A percentile compares a stretch with the other conserved stretches of the same genome.
These are phyloP conservation scores for Orchesella flavescens DNA, from an alignment of 2,888 invertebrate species.

Conservation along the genomic window DNA sequence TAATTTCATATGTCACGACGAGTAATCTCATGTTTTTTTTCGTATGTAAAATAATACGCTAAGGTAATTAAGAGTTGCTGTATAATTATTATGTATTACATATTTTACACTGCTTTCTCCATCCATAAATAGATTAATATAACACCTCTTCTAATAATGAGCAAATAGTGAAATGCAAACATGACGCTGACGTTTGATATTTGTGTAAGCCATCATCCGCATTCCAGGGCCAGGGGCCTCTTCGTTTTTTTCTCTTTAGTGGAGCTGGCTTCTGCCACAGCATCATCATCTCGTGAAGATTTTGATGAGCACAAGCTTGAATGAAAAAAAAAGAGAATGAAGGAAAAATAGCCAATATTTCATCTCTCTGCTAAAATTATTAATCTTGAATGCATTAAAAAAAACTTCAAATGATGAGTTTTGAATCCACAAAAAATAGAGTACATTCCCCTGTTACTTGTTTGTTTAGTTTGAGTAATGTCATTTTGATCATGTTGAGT, in stretches of 20 bases:
- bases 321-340: not conserved
- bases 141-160: too few relatives aligned
- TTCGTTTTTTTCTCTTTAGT: not conserved
- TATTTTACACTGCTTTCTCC: too few relatives aligned
- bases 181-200: too few relatives aligned
- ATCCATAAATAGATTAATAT: too few relatives aligned
- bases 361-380: constrained; percentile 20
- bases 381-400: not conserved
- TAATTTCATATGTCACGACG: too few relatives aligned
- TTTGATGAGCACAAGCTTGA: not conserved
- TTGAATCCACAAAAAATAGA: constrained; percentile 11
- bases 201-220: too few relatives aligned
- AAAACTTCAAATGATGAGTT: not conserved
- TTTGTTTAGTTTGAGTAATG: not conserved
- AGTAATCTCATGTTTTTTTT: too few relatives aligned
- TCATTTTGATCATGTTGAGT: constrained; percentile 15
- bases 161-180: too few relatives aligned
- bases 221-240: not conserved
- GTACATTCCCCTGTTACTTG: constrained; percentile 21
- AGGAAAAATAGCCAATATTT: constrained; percentile 3
- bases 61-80: too few relatives aligned
- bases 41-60: too few relatives aligned
- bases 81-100: too few relatives aligned
- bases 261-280: not conserved
- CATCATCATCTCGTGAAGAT: too few relatives aligned